Evolutionary conservation across 2,113 vertebrate species (phyloP).

Genomic region (Nicator chloris): DNA sequence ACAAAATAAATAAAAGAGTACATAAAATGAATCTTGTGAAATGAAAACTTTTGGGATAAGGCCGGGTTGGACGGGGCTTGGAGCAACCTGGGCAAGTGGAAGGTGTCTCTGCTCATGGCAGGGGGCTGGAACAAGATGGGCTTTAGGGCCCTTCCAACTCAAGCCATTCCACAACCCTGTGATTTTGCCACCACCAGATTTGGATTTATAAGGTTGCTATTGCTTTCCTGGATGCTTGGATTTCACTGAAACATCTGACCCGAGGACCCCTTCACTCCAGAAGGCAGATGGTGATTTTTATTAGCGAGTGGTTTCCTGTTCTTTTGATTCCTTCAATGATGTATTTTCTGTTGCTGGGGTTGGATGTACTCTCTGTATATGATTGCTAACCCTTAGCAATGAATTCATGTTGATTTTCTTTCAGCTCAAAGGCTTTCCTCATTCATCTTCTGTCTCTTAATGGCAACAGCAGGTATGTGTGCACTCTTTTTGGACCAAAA

Average conservation of each 20-base stretch:
- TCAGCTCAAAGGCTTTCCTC: constrained; percentile 2
- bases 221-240: not conserved
- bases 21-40: not conserved
- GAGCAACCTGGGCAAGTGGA: not conserved
- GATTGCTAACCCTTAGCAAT: not conserved
- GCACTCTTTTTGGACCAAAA: not conserved
- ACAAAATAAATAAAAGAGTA: not conserved
- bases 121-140: not conserved
- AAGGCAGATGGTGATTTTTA: not conserved
- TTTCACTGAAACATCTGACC: not conserved
- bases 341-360: not conserved
- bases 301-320: constrained; percentile 8
- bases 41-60: not conserved
- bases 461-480: not conserved
- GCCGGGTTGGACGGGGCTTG: not conserved
- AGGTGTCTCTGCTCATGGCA: not conserved
- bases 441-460: constrained; percentile 24
- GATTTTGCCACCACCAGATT: not conserved
- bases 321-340: not conserved
- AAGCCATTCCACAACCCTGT: not conserved
- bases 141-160: not conserved
- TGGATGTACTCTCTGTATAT: not conserved
- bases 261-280: not conserved
- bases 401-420: constrained; percentile 47
- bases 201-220: not conserved